Base-by-base conservation (phyloP, 1,140 invertebrate genomes). In the Mylabris phalerata region DNA sequence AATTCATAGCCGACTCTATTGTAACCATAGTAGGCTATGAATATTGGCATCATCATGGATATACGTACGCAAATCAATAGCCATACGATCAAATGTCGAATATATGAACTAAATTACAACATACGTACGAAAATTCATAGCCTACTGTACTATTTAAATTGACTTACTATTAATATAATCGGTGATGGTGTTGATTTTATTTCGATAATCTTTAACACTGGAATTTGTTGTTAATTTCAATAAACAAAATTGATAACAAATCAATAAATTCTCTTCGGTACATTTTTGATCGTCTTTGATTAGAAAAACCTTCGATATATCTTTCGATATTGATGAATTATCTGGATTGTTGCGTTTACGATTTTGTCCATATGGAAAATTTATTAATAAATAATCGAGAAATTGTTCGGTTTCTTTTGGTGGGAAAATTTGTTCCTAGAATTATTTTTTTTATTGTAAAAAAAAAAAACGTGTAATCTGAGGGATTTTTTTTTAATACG, bases 221-320 rank as follows among this genome's bases (percentile, higher is more conserved):
- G 4, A 7, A 32, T 65, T 68, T 32, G 56, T 74, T 75, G 4
- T 73, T 72, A n/a, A 69, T 66, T 79, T 76, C 3, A 80, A 67
- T 49, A 69, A 65, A 45, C 75, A 73, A 67, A 75, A 81, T 39
- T 81, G 67, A 63, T 77, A 71, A 66, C 78, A 78, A 55, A 81
- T 77, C 56, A 75, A 64, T 50, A 82, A 69, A 72, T 82, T 82
- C 68, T 80, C 75, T 57, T 67, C 59, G 32, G 32, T 5, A 32
- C 32, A 32, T 55, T 79, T 80, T 24, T 74, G 68, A 62, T 82
- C 77, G 32, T 69, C 58, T 72, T 73, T 61, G 52, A 47, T 9
- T n/a, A n/a, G 13, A 55, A 57, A 56, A 57, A 49, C 45, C 44
- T 58, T 56, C 50, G 56, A 51, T 51, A 56, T 27, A 4, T 59